Conservation (phyloP, 2,113 vertebrate species). For the Tupaia chinensis region DNA sequence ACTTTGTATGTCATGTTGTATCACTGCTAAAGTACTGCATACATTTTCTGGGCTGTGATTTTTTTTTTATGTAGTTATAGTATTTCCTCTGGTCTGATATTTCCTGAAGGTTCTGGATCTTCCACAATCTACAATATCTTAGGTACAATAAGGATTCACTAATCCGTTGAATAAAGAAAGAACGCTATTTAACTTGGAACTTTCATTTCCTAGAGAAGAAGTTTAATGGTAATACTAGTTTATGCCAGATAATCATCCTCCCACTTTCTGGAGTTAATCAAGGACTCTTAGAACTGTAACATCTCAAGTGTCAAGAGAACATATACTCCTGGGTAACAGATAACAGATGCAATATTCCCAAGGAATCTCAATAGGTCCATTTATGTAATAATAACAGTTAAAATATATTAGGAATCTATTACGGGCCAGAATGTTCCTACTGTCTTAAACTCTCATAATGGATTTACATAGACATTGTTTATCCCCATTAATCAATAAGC, state of each 20-base stretch:
- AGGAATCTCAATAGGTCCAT: not conserved
- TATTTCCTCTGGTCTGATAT: not conserved
- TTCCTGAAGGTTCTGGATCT: conserved; percentile 21
- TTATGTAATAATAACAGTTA: not conserved
- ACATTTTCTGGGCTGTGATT: not conserved
- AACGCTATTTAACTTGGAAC: not conserved
- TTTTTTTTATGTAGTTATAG: not conserved
- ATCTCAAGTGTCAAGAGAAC: conserved; percentile 17
- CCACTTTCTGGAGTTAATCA: not conserved
- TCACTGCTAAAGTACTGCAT: not conserved
- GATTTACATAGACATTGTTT: conserved; percentile 21
- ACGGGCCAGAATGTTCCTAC: not conserved
- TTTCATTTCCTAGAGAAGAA: conserved; percentile 26
- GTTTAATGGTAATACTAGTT: not conserved
- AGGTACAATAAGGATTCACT: not conserved
- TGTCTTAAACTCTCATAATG: not conserved
- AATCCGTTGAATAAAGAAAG: conserved; percentile 30
- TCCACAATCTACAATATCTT: not conserved
- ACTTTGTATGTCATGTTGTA: not conserved
- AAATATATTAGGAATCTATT: not conserved
- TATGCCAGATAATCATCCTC: not conserved
- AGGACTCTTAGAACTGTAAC: not conserved
- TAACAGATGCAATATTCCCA: not conserved
- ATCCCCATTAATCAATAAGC: not conserved
- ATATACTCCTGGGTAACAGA: not conserved